phyloP scores from a whole-genome alignment of 2,888 invertebrate genomes.

The Torymus auratus region DNA sequence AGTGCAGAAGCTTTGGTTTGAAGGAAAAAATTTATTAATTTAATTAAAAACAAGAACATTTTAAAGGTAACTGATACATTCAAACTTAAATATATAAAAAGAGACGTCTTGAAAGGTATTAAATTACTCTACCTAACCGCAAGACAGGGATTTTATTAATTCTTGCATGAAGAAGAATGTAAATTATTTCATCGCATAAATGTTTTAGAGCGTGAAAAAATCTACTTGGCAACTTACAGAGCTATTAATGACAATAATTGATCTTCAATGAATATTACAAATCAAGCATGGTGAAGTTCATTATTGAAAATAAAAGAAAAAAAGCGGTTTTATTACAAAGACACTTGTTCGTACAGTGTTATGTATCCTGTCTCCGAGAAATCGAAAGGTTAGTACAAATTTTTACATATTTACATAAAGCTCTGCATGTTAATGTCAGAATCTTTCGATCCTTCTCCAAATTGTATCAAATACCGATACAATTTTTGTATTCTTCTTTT shows the following conservation, averaged over 20 bases:
- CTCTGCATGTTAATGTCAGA: slow-evolving; percentile 49
- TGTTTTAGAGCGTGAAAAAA: slow-evolving; percentile 30
- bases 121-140: slow-evolving; percentile 34
- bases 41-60: slow-evolving; percentile 56
- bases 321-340: slow-evolving; percentile 10
- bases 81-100: slow-evolving; percentile 40
- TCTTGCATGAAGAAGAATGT: not conserved
- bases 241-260: not conserved
- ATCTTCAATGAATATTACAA: slow-evolving; percentile 20
- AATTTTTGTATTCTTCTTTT: slow-evolving; percentile 6
- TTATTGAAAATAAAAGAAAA: slow-evolving; percentile 19
- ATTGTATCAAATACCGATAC: slow-evolving; percentile 18
- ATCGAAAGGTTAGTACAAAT: slow-evolving; percentile 53
- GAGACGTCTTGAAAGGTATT: slow-evolving; percentile 15
- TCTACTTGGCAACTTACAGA: slow-evolving; percentile 10
- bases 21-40: slow-evolving; percentile 50
- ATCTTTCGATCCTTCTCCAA: slow-evolving; percentile 2
- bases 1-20: slow-evolving; percentile 18
- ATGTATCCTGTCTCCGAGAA: slow-evolving; percentile 32
- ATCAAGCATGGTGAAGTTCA: not conserved
- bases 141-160: slow-evolving; percentile 1
- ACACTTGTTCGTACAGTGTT: not conserved
- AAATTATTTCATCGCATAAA: slow-evolving; percentile 8
- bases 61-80: slow-evolving; percentile 58
- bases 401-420: slow-evolving; percentile 59